A percentile compares a stretch with the other conserved stretches of the same genome.
Conservation (phyloP, 1,140 invertebrate species). For the Apis cerana region DNA sequence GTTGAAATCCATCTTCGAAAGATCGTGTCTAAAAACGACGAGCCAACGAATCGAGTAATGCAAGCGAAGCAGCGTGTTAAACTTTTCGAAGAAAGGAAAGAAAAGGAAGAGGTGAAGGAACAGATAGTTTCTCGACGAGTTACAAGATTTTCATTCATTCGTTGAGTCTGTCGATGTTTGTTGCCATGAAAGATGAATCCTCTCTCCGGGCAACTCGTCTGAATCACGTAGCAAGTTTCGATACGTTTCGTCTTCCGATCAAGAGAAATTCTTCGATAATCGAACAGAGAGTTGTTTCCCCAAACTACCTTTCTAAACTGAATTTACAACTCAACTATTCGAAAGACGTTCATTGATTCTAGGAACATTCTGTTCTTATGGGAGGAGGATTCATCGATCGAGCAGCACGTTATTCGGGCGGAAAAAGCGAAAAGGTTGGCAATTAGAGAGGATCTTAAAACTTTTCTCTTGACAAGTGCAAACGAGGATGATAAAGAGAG, state of each 20-base stretch:
- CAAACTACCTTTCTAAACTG: neutral
- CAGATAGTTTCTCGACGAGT: neutral
- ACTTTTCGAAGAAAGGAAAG: no score
- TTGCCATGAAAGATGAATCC: conserved; percentile 26
- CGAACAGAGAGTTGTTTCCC: neutral
- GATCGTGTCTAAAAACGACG: no score
- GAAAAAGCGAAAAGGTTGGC: neutral
- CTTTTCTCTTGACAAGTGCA: no score
- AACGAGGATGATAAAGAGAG: neutral
- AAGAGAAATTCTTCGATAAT: conserved; percentile 23
- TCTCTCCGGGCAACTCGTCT: neutral
- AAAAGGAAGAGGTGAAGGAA: no score
- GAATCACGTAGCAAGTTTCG: conserved; percentile 21
- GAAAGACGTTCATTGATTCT: neutral
- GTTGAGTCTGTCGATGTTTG: neutral
- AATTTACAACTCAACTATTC: conserved; percentile 5
- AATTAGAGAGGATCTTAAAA: neutral
- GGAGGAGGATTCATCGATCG: no score
- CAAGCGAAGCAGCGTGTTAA: no score
- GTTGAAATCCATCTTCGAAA: no score
- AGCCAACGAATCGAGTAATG: no score
- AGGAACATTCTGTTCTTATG: no score
- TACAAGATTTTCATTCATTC: neutral
- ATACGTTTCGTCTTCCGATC: conserved; percentile 6
- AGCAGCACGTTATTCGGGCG: no score